Percentiles rank a stretch among this genome's conserved stretches.
Evolutionary conservation across 2,797 vertebrate species (phyloP).

Genomic region (Champsocephalus esox): DNA sequence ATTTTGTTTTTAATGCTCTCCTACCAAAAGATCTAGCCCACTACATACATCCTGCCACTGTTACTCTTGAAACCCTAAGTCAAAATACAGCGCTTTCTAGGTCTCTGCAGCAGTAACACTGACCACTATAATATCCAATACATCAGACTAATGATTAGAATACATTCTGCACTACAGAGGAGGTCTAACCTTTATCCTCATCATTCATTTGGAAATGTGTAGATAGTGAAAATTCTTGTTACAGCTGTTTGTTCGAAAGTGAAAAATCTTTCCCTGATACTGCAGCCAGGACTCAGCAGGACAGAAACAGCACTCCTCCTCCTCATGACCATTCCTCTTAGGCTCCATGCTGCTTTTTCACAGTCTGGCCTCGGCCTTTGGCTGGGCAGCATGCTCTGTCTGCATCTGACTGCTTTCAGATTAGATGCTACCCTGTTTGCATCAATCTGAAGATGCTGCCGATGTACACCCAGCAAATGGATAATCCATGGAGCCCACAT

Average conservation of each 20-base stretch:
- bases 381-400: slow-evolving; percentile 52
- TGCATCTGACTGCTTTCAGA: slow-evolving; percentile 62
- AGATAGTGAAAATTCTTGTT: slow-evolving; percentile 39
- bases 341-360: slow-evolving; percentile 53
- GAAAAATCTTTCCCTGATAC: slow-evolving; percentile 29
- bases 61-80: background rate
- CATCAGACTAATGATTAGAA: slow-evolving; percentile 7
- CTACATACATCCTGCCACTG: slow-evolving; percentile 40
- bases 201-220: slow-evolving; percentile 39
- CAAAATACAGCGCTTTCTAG: slow-evolving; percentile 17
- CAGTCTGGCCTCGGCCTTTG: slow-evolving; percentile 60
- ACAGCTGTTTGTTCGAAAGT: slow-evolving; percentile 46
- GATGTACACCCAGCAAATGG: slow-evolving; percentile 2
- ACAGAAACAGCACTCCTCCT: slow-evolving; percentile 68
- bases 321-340: slow-evolving; percentile 68
- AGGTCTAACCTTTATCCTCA: slow-evolving; percentile 24
- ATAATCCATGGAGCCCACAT: background rate
- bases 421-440: slow-evolving; percentile 18
- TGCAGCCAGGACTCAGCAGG: slow-evolving; percentile 63
- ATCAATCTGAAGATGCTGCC: slow-evolving; percentile 28
- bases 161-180: slow-evolving; percentile 17
- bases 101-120: slow-evolving; percentile 20
- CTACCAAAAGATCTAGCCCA: slow-evolving; percentile 37
- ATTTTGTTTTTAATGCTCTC: slow-evolving; percentile 51
- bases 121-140: background rate